phyloP scores from a whole-genome alignment of 2,113 vertebrate species.

The Cynopterus brachyotis region DNA sequence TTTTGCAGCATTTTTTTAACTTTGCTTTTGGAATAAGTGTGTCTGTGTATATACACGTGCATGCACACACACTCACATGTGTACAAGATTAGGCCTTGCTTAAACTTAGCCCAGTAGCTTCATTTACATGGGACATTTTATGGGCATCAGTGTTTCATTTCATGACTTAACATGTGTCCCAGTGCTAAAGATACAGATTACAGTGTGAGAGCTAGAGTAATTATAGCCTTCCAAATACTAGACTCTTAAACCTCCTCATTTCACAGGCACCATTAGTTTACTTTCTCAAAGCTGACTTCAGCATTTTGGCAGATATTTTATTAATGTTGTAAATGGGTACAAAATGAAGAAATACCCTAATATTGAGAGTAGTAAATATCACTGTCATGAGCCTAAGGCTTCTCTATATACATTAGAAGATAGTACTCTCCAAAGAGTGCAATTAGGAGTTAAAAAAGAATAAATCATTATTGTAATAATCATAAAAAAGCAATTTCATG shows the following conservation, averaged over 20 bases:
- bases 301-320: slow-evolving; percentile 77
- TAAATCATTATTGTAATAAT: slow-evolving; percentile 79
- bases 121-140: neutral
- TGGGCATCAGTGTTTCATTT: neutral
- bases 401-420: slow-evolving; percentile 67
- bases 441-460: slow-evolving; percentile 70
- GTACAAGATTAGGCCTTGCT: neutral
- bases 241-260: slow-evolving; percentile 28
- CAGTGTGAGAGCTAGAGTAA: neutral
- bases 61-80: neutral
- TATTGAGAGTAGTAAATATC: slow-evolving; percentile 77
- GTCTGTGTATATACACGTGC: fast-evolving
- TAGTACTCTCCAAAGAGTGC: slow-evolving; percentile 69
- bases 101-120: neutral
- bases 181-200: slow-evolving; percentile 31
- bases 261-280: slow-evolving; percentile 58
- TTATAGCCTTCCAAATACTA: slow-evolving; percentile 34
- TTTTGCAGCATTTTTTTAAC: neutral
- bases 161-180: neutral
- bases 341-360: slow-evolving; percentile 73
- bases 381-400: slow-evolving; percentile 62
- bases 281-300: slow-evolving; percentile 71
- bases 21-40: neutral
- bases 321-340: slow-evolving; percentile 72
- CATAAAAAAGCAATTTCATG: slow-evolving; percentile 75